phyloP scores from a whole-genome alignment of 1,140 invertebrate species.

The Drosophila orena region DNA sequence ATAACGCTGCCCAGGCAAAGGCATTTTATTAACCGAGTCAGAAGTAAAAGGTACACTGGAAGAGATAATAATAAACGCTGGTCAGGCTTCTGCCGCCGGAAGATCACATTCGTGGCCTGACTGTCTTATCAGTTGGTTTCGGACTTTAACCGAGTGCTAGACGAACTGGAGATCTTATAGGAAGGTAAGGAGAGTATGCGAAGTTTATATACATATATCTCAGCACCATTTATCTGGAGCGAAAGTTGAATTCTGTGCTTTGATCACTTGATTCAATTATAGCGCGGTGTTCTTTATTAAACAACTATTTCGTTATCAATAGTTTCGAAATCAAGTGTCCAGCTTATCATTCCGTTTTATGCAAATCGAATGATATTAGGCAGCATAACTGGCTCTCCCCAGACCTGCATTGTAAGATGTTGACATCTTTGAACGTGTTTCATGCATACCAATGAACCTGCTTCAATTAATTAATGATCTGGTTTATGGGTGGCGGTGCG shows the following conservation, averaged over 20 bases:
- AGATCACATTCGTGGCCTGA: constrained; percentile 13
- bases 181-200: too few relatives aligned
- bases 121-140: constrained; percentile 23
- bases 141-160: constrained; percentile 22
- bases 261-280: not conserved
- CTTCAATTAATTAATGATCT: constrained; percentile 59
- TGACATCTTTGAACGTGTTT: constrained; percentile 63
- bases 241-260: too few relatives aligned
- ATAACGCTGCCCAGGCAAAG: constrained; percentile 37
- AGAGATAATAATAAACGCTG: constrained; percentile 17
- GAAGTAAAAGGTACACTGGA: constrained; percentile 27
- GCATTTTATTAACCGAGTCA: constrained; percentile 54
- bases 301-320: too few relatives aligned
- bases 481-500: constrained; percentile 42
- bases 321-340: too few relatives aligned
- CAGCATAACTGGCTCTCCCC: constrained; percentile 48
- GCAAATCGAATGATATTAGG: constrained; percentile 49
- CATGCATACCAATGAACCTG: constrained; percentile 62
- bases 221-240: too few relatives aligned
- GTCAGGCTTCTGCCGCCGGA: constrained; percentile 27
- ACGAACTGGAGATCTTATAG: not conserved
- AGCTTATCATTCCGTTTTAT: constrained; percentile 46
- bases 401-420: constrained; percentile 68
- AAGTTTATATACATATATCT: too few relatives aligned
- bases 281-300: too few relatives aligned